These are phyloP conservation scores for Gallinago paraguaiae DNA, from an alignment of 2,113 vertebrate species.

Conservation along the genomic window DNA sequence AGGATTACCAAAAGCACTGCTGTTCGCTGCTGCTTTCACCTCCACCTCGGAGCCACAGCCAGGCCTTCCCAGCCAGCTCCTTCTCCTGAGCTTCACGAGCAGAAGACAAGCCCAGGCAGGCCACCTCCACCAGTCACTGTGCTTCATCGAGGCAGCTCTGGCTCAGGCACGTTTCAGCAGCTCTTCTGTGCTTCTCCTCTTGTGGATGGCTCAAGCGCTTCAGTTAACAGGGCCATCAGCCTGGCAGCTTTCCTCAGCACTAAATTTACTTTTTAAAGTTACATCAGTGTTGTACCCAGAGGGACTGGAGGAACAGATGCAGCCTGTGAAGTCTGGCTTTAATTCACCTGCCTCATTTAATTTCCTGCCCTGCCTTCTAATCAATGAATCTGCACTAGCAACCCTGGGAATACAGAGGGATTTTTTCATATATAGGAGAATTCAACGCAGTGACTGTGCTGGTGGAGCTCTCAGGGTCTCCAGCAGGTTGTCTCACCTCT, in stretches of 20 bases:
- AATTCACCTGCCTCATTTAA: constrained; percentile 42
- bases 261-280: constrained; percentile 5
- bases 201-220: not conserved
- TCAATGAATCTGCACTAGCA: not conserved
- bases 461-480: not conserved
- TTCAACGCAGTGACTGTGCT: not conserved
- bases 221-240: not conserved
- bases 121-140: not conserved
- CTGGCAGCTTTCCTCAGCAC: not conserved
- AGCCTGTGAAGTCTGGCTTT: constrained; percentile 39
- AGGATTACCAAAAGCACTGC: not conserved
- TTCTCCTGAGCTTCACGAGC: not conserved
- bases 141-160: not conserved
- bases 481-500: rapidly evolving
- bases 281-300: constrained; percentile 8
- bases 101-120: constrained; percentile 17
- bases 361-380: constrained; percentile 49
- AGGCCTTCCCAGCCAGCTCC: not conserved
- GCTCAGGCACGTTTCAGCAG: not conserved
- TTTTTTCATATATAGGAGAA: not conserved
- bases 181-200: not conserved
- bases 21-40: not conserved
- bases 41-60: not conserved
- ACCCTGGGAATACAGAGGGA: not conserved
- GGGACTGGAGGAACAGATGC: constrained; percentile 40